Percentiles rank a stretch among this genome's conserved stretches.
Evolutionary conservation across 2,113 vertebrate genomes (phyloP).

Genomic region (Corynorhinus townsendii): DNA sequence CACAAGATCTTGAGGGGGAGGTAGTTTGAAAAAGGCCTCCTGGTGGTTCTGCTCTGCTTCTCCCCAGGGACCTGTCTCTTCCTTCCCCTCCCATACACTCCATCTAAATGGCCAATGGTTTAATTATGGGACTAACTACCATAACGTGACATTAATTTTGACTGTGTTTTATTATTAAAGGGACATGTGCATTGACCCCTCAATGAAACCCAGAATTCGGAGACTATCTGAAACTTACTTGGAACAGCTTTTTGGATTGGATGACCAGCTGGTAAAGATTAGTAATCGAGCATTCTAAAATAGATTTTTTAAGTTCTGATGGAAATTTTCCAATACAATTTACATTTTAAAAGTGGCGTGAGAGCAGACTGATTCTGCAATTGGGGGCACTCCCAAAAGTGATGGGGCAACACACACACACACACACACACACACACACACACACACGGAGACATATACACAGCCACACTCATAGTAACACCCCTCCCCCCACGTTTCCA

Average conservation of each 20-base stretch:
- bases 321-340: not conserved
- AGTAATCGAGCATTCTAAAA: not conserved
- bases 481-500: not conserved
- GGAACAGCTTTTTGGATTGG: constrained; percentile 75
- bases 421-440: not conserved
- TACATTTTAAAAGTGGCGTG: not conserved
- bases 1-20: not conserved
- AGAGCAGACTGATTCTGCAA: constrained; percentile 3
- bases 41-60: not conserved
- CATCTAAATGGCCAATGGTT: not conserved
- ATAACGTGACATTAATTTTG: constrained; percentile 11
- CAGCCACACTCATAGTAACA: not conserved
- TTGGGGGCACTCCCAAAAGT: not conserved
- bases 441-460: not conserved
- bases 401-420: not conserved
- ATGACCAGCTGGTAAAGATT: constrained; percentile 79
- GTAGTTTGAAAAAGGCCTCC: not conserved
- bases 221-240: constrained; percentile 77
- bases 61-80: not conserved
- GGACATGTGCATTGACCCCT: constrained; percentile 72
- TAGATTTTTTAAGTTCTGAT: not conserved
- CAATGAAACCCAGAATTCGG: constrained; percentile 69
- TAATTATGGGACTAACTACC: constrained; percentile 10
- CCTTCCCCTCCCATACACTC: not conserved
- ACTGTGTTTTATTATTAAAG: constrained; percentile 60